Percentiles rank a stretch among this genome's conserved stretches.
Evolutionary conservation across 2,888 invertebrate genomes (phyloP).

Genomic region (Sarcophaga subvicina): DNA sequence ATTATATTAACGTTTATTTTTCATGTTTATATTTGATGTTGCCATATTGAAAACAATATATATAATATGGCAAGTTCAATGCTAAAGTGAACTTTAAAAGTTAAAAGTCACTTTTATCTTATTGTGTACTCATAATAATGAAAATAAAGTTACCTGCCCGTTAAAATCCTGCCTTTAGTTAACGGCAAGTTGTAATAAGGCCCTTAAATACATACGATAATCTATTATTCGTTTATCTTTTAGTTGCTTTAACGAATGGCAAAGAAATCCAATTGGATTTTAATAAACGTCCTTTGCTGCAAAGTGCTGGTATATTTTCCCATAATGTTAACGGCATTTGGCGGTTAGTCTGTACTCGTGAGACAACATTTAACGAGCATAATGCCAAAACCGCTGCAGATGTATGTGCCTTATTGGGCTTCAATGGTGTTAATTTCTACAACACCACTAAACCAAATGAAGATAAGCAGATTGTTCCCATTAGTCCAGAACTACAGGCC

Average conservation of each 20-base stretch:
- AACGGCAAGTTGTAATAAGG: no score
- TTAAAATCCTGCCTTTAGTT: no score
- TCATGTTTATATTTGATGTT: no score
- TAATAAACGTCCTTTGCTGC: constrained; percentile 85
- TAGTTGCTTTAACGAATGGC: constrained; percentile 88
- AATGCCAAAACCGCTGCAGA: constrained; percentile 82
- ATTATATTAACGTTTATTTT: no score
- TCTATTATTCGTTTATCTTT: neutral
- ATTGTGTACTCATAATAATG: no score
- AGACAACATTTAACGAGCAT: constrained; percentile 73
- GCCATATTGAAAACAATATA: no score
- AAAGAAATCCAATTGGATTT: constrained; percentile 84
- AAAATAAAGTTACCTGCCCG: no score
- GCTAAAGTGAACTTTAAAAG: no score
- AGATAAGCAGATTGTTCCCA: constrained; percentile 70
- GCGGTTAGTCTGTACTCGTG: constrained; percentile 86
- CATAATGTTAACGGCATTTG: constrained; percentile 85
- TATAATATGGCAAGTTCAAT: no score
- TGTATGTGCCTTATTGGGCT: constrained; percentile 87
- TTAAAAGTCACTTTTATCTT: no score
- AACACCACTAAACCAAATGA: constrained; percentile 74
- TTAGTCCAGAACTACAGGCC: constrained; percentile 74
- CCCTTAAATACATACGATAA: no score
- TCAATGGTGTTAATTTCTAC: constrained; percentile 80
- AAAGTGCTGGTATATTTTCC: constrained; percentile 85